phyloP scores from a whole-genome alignment of 2,797 vertebrate genomes.

The Lutjanus argentimaculatus region DNA sequence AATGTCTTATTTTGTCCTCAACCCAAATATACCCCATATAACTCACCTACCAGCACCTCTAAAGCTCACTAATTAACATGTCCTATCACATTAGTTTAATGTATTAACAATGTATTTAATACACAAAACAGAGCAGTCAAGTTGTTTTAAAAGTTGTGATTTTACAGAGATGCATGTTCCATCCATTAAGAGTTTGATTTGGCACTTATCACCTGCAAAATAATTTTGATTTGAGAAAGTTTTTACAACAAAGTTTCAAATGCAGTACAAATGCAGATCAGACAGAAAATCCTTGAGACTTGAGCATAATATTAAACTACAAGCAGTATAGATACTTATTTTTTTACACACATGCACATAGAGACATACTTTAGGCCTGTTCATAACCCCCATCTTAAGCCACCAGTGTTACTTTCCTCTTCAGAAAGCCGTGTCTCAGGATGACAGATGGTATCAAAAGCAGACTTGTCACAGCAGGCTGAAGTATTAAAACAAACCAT shows the following conservation, averaged over 20 bases:
- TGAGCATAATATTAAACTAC: neutral
- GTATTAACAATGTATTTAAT: neutral
- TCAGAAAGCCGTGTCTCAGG: neutral
- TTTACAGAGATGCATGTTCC: neutral
- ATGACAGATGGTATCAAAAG: constrained; percentile 28
- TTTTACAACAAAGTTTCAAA: neutral
- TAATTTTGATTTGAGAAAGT: neutral
- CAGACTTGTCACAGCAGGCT: constrained; percentile 6
- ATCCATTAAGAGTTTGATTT: neutral
- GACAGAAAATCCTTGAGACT: neutral
- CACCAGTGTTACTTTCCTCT: neutral
- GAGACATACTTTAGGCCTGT: too few species aligned
- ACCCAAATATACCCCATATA: too few species aligned
- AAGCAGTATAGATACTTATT: neutral
- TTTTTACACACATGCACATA: neutral
- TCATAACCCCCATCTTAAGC: neutral
- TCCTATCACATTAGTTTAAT: neutral
- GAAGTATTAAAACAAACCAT: constrained; percentile 19
- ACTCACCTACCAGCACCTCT: neutral
- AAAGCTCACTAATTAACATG: neutral
- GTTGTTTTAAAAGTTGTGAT: neutral
- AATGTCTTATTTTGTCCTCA: too few species aligned
- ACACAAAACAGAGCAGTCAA: neutral
- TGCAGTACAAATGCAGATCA: too few species aligned
- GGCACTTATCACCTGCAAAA: neutral